Percentiles rank a stretch among this genome's conserved stretches.
These are phyloP conservation scores for Xylocopa sonorina DNA, from an alignment of 1,140 invertebrate genomes.

Conservation along the genomic window DNA sequence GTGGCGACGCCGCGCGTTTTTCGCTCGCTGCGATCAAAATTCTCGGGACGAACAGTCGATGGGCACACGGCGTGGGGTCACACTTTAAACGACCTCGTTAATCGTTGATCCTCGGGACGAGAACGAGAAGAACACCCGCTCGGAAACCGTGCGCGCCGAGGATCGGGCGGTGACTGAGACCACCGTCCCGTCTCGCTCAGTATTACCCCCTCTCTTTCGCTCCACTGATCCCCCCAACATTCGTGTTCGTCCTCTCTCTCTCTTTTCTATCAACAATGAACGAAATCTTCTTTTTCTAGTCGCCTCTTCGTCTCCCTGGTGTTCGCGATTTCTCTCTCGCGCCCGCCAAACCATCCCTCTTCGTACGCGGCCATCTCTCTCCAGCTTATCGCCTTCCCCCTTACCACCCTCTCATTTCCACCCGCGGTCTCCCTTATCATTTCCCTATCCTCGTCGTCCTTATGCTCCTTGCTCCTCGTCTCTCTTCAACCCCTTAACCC, in stretches of 20 bases:
- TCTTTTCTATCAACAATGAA: constrained; percentile 20
- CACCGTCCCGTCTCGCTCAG: constrained; percentile 66
- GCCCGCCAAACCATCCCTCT: constrained; percentile 31
- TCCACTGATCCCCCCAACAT: constrained; percentile 23
- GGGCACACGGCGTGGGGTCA: constrained; percentile 30
- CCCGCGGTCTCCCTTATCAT: constrained; percentile 42
- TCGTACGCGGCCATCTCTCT: constrained; percentile 33
- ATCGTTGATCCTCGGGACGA: constrained; percentile 50
- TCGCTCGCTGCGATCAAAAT: neutral
- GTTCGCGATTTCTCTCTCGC: neutral
- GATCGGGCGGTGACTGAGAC: constrained; percentile 81
- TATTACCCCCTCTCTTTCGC: constrained; percentile 45
- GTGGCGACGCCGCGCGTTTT: neutral
- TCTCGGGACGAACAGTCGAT: neutral
- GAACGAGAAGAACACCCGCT: constrained; percentile 58
- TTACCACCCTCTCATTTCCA: constrained; percentile 52
- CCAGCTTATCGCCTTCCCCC: neutral
- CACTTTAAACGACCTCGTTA: constrained; percentile 24
- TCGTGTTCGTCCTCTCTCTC: constrained; percentile 17
- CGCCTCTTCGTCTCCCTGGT: neutral
- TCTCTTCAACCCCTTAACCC: neutral
- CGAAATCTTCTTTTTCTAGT: constrained; percentile 41
- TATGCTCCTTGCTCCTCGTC: neutral
- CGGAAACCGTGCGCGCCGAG: constrained; percentile 78
- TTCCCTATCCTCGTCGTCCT: constrained; percentile 40